Conservation (phyloP, 2,888 invertebrate species). For the Drosophila ezoana region DNA sequence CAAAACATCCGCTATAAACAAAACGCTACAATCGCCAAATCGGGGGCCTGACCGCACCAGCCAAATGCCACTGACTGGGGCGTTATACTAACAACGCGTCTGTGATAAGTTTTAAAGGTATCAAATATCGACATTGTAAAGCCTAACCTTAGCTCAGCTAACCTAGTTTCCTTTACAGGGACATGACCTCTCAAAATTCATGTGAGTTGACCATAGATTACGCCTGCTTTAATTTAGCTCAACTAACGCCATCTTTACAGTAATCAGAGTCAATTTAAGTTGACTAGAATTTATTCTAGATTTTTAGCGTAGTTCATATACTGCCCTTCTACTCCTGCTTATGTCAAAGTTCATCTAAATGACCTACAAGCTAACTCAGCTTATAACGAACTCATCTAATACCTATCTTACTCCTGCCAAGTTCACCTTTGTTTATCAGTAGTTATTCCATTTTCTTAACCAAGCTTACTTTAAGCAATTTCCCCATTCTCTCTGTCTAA, state of each 20-base stretch:
- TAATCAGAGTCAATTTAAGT: neutral
- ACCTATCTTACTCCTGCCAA: neutral
- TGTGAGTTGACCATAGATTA: neutral
- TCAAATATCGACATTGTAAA: constrained; percentile 3
- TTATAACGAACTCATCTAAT: neutral
- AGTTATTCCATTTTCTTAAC: no score
- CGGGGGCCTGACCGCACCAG: constrained; percentile 67
- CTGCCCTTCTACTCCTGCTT: no score
- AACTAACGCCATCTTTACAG: no score
- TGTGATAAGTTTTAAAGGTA: constrained; percentile 16
- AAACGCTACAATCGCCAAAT: constrained; percentile 31
- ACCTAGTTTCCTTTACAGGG: constrained; percentile 35
- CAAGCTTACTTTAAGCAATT: no score
- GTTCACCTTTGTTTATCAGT: no score
- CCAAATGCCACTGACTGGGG: constrained; percentile 52
- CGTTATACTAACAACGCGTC: constrained; percentile 1
- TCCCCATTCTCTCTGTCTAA: no score
- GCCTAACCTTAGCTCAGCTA: constrained; percentile 83
- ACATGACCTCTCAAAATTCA: neutral
- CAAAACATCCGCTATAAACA: constrained; percentile 66
- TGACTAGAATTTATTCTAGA: neutral
- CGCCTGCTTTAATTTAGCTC: neutral
- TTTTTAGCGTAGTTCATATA: no score
- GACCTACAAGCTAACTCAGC: no score
- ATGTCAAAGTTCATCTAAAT: no score